Percentiles rank a stretch among this genome's conserved stretches.
Evolutionary conservation across 2,113 vertebrate genomes (phyloP).

Genomic region (Pica pica): DNA sequence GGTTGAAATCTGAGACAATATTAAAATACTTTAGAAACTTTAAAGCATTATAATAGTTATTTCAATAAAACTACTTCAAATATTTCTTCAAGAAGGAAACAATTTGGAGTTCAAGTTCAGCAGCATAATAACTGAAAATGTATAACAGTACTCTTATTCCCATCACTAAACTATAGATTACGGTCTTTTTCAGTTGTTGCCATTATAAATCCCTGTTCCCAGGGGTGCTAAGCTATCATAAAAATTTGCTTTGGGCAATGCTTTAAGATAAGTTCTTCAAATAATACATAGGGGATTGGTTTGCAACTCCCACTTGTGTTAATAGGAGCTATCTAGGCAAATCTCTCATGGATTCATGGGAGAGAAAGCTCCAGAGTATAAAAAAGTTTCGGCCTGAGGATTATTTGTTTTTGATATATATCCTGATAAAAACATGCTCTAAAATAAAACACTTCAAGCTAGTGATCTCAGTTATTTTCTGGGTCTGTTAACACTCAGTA

Average conservation of each 20-base stretch:
- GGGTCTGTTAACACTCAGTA: neutral
- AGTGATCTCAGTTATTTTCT: neutral
- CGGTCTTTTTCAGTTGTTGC: constrained; percentile 47
- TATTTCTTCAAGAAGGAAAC: constrained; percentile 61
- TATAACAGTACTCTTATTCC: constrained; percentile 30
- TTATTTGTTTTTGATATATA: constrained; percentile 43
- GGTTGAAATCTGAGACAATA: constrained; percentile 33
- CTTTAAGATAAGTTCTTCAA: constrained; percentile 59
- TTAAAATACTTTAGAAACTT: constrained; percentile 45
- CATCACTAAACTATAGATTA: constrained; percentile 58
- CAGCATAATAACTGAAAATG: constrained; percentile 32
- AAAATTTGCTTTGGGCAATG: constrained; percentile 59
- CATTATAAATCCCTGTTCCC: constrained; percentile 50
- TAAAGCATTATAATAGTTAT: constrained; percentile 42
- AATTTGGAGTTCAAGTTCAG: constrained; percentile 61
- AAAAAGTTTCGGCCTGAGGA: neutral
- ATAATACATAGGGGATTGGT: constrained; percentile 38
- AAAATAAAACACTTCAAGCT: constrained; percentile 9
- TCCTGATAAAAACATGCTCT: constrained; percentile 24
- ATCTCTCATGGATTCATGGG: constrained; percentile 29
- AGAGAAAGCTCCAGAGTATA: constrained; percentile 33
- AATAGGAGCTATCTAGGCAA: constrained; percentile 41
- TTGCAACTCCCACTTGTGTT: constrained; percentile 47
- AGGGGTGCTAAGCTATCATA: constrained; percentile 26
- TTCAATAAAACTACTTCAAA: constrained; percentile 56